These are phyloP conservation scores for Brachyalestes nurse DNA, from an alignment of 2,797 vertebrate genomes.

Conservation along the genomic window DNA sequence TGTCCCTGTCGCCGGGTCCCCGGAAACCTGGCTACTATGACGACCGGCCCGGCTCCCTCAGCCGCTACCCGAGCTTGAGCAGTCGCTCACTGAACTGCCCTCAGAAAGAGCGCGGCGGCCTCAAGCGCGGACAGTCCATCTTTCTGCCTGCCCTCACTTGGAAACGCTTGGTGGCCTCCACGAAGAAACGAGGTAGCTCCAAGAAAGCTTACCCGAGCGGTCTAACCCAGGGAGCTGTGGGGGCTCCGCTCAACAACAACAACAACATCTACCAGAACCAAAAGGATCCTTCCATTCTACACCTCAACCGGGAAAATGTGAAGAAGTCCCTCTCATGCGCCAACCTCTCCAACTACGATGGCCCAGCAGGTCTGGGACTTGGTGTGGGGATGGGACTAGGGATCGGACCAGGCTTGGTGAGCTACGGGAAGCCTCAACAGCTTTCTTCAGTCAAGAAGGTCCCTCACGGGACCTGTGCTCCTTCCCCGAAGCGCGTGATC, in stretches of 20 bases:
- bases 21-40: conserved; percentile 80
- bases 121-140: conserved; percentile 80
- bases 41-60: conserved; percentile 74
- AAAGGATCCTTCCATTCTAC: conserved; percentile 73
- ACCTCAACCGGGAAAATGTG: conserved; percentile 81
- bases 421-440: conserved; percentile 71
- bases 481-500: conserved; percentile 80
- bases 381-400: conserved; percentile 69
- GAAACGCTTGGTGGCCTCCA: conserved; percentile 85
- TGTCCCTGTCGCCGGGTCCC: conserved; percentile 81
- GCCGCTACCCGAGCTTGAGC: conserved; percentile 80
- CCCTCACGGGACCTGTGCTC: conserved; percentile 56
- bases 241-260: conserved; percentile 76
- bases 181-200: conserved; percentile 77
- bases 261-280: conserved; percentile 80
- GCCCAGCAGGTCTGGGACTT: conserved; percentile 70
- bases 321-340: conserved; percentile 84
- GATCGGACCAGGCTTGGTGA: background rate
- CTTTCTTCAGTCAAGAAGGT: conserved; percentile 75
- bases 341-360: conserved; percentile 82
- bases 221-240: conserved; percentile 39
- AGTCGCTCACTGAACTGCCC: conserved; percentile 73
- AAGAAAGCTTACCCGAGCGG: conserved; percentile 67
- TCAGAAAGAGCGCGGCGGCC: conserved; percentile 74
- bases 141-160: conserved; percentile 83